Conservation (phyloP, 1,140 invertebrate genomes). For the Zaprionus nigranus region DNA sequence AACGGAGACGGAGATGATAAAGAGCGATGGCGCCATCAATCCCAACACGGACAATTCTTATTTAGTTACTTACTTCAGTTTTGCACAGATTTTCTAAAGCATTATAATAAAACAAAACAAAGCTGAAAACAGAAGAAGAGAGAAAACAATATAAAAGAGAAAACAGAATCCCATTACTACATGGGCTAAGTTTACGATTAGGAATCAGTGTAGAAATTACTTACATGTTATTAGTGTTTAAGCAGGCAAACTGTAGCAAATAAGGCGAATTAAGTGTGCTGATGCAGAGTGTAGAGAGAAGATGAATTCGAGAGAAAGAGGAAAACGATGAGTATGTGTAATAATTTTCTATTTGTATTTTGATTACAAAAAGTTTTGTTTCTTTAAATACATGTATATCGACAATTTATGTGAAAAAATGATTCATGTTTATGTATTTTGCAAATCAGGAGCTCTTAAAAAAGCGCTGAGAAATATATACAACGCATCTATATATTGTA, state of each 20-base stretch:
- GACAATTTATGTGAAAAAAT: slow-evolving; percentile 22
- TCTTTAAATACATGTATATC: slow-evolving; percentile 35
- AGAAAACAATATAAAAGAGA: slow-evolving; percentile 7
- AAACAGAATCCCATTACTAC: slow-evolving; percentile 20
- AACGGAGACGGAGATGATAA: slow-evolving; percentile 33
- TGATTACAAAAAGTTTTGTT: slow-evolving; percentile 40
- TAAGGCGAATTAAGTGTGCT: slow-evolving; percentile 37
- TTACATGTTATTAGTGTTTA: slow-evolving; percentile 74
- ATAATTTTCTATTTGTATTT: slow-evolving; percentile 43
- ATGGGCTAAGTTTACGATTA: slow-evolving; percentile 39
- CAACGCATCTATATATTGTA: slow-evolving; percentile 15
- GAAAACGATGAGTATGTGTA: slow-evolving; percentile 25
- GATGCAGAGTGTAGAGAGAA: neutral
- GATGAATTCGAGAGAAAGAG: slow-evolving; percentile 12
- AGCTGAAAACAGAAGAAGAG: slow-evolving; percentile 8
- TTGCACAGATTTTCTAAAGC: slow-evolving; percentile 61
- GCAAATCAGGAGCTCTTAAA: slow-evolving; percentile 9
- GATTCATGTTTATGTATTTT: slow-evolving; percentile 26
- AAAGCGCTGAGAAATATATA: slow-evolving; percentile 16
- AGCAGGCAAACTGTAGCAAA: slow-evolving; percentile 48
- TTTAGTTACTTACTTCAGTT: slow-evolving; percentile 64
- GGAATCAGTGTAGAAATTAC: slow-evolving; percentile 40
- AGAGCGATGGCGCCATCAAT: slow-evolving; percentile 18
- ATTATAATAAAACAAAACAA: slow-evolving; percentile 27
- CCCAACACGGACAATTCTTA: slow-evolving; percentile 69